Evolutionary conservation across 2,888 invertebrate species (phyloP).

Genomic region (Nephrotoma appendiculata): DNA sequence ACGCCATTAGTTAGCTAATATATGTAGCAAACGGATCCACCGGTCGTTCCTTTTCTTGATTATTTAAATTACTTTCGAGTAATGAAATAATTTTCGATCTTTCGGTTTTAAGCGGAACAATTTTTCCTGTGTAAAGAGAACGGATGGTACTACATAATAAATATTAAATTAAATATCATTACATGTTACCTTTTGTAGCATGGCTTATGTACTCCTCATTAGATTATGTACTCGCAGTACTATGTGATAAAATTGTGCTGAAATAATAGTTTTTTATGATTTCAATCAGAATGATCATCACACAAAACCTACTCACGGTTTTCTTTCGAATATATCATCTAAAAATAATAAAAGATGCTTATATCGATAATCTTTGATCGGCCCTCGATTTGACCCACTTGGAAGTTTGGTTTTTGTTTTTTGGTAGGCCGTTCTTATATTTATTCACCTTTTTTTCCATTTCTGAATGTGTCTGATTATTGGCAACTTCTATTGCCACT

Average conservation of each 20-base stretch:
- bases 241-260: background rate
- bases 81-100: background rate
- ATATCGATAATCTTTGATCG: background rate
- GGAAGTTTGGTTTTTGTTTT: background rate
- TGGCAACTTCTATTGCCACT: too few species aligned
- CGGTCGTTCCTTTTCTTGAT: background rate
- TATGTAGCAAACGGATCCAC: too few species aligned
- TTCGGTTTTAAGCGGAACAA: background rate
- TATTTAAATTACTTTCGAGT: background rate
- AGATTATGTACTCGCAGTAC: background rate
- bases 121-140: background rate
- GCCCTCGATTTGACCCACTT: background rate
- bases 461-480: background rate
- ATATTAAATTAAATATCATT: background rate
- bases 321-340: background rate
- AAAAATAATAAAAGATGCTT: background rate
- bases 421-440: background rate
- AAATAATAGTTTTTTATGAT: too few species aligned
- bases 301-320: background rate
- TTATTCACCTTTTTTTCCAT: background rate
- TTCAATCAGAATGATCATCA: background rate
- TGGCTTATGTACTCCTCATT: background rate
- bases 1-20: too few species aligned
- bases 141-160: background rate
- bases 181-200: background rate